Base-by-base conservation (phyloP, 2,888 invertebrate genomes). In the Lapara coniferarum region DNA sequence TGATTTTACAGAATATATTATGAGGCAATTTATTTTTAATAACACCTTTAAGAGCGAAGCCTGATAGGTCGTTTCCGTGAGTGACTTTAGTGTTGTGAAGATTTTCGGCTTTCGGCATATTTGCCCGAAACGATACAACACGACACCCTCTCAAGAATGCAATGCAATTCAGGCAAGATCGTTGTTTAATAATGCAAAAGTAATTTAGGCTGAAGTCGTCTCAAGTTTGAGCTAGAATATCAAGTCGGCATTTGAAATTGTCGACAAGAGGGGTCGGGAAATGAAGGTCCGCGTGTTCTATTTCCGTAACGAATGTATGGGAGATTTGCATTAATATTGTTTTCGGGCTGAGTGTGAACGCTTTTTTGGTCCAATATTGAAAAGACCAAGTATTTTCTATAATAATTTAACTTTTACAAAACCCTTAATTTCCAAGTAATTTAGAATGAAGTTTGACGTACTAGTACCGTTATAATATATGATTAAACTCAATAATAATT, bases 171-270 rank as follows among this genome's bases (percentile, higher is more conserved):
- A 12, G 49, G 49, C 63, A 13, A 19, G 63, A 19, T 63, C 46
- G 63, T 63, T 63, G 63, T 46, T 63, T 63, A 63, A 63, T 63
- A 63, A 63, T 63, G 46, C 49, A 63, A 19, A n/a, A 63, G 63
- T 63, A 63, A 63, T 63, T 63, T 63, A 46, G 63, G 63, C 19
- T 49, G 63, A 63, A 63, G 63, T 63, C 49, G 19, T 63, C 19
- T 46, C 63, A 49, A 46, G 49, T 19, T 49, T 63, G 63, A 63
- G 63, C 16, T 19, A 46, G 46, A 63, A 49, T 63, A 49, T 49
- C 59, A 16, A 49, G 59, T 63, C 44, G 58, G n/a, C 46, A 63
- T 63, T 63, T 49, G 63, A 63, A 63, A 46, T 46, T 63, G 63
- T 16, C 19, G 49, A 46, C 46, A 63, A 46, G 16, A 10, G 19